phyloP scores from a whole-genome alignment of 2,797 vertebrate genomes.

The Sebastes kiyomatsui region DNA sequence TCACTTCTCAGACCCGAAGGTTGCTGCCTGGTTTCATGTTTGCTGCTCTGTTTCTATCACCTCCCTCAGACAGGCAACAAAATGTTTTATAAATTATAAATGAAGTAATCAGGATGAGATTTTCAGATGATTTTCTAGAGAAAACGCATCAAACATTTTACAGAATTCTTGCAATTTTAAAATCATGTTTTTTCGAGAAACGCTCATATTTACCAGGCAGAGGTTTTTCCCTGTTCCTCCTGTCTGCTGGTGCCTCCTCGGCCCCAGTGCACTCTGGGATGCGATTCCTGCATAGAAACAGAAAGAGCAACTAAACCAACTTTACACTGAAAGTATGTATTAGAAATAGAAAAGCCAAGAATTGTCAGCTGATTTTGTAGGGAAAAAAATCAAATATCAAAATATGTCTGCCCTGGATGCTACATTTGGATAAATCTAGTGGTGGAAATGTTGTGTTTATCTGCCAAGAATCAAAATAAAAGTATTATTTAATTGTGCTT shows the following conservation, averaged over 20 bases:
- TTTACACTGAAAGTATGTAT: background rate
- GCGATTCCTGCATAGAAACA: constrained; percentile 52
- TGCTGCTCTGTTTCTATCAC: background rate
- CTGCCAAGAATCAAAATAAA: too few species aligned
- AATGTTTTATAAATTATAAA: background rate
- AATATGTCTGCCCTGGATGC: too few species aligned
- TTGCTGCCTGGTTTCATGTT: too few species aligned
- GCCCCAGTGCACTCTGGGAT: constrained; percentile 68
- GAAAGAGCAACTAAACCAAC: background rate
- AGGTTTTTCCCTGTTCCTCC: constrained; percentile 50
- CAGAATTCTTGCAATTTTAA: background rate
- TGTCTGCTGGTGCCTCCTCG: constrained; percentile 26
- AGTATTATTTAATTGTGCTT: too few species aligned
- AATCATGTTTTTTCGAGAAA: background rate
- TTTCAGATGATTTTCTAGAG: background rate
- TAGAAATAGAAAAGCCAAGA: background rate
- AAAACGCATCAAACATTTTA: background rate
- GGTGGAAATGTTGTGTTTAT: too few species aligned
- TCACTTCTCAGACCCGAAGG: too few species aligned
- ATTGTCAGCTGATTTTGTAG: background rate
- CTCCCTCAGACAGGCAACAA: background rate
- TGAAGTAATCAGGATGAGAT: background rate
- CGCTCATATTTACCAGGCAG: constrained; percentile 56
- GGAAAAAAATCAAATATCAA: background rate
- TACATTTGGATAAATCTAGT: too few species aligned